A percentile compares a stretch with the other conserved stretches of the same genome.
Evolutionary conservation across 1,140 invertebrate species (phyloP).

Genomic region (Rhynchophorus ferrugineus): DNA sequence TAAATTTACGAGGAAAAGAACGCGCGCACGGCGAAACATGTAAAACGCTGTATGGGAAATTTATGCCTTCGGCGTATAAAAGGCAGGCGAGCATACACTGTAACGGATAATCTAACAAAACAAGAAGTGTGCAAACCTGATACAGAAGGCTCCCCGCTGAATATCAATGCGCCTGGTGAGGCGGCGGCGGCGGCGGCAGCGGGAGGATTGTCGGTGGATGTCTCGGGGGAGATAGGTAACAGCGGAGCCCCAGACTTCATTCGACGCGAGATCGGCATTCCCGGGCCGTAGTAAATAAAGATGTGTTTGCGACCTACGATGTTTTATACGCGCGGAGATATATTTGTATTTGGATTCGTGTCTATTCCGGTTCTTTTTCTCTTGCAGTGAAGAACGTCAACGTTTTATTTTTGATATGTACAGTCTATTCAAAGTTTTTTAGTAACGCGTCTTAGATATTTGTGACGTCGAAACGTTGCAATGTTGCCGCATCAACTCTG

Average conservation of each 20-base stretch:
- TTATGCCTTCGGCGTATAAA: conserved; percentile 12
- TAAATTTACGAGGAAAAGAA: too few relatives aligned
- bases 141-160: conserved; percentile 19
- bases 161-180: too few relatives aligned
- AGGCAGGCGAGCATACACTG: conserved; percentile 14
- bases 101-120: conserved; percentile 21
- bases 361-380: too few relatives aligned
- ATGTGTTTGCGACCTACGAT: background rate
- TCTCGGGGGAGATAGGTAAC: conserved; percentile 9
- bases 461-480: too few relatives aligned
- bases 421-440: too few relatives aligned
- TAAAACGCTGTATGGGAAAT: conserved; percentile 8
- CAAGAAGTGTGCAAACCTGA: conserved; percentile 21
- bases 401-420: too few relatives aligned
- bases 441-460: too few relatives aligned
- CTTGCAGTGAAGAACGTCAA: too few relatives aligned
- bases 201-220: conserved; percentile 3
- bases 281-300: conserved; percentile 17
- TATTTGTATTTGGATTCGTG: too few relatives aligned
- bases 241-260: conserved; percentile 11
- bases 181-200: too few relatives aligned
- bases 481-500: too few relatives aligned
- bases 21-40: background rate
- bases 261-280: conserved; percentile 13
- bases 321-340: conserved; percentile 15